Evolutionary conservation across 2,797 vertebrate species (phyloP), one percentile per base, ranked within the genome.

Genomic region (Centropyge bicolor): DNA sequence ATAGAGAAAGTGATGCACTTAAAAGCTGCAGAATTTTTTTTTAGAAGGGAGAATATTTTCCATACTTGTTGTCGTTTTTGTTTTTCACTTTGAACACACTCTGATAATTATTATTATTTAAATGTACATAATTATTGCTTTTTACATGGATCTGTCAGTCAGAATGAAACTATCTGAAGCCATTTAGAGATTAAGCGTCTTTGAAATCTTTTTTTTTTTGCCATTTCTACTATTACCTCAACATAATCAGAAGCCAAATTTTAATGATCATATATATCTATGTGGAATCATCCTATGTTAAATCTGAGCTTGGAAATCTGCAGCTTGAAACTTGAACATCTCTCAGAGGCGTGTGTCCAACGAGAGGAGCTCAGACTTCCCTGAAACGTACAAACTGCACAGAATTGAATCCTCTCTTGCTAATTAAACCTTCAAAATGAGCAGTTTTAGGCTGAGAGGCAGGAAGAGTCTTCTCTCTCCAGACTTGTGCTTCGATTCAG

Each of bases 401-500:
- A 69, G 38, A 62, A 65, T 40, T 43, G 2, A 51, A 80, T 40
- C 40, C 38, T 20, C 46, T 57, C 16, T 56, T 5, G 1, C 41
- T 40, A 22, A 67, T 67, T 64, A 35, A 43, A 72, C 64, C 55
- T 48, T 61, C 11, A 24, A 69, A 67, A 68, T 27, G 10, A 74
- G 78, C 70, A 70, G 71, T 74, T 78, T 77, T 46, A 49, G 36
- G 52, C 75, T 36, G 48, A 71, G 60, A 70, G 70, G 75, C 61
- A 67, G 70, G 74, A 84, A 46, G 81, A 70, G 76, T 72, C 55
- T 52, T 74, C 68, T 67, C 57, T 76, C 70, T 74, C 66, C 41
- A 71, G 66, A 74, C 66, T 90, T 94, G 91, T 92, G 92, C 93
- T 94, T 94, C 81, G 74, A 59, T 74, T 87, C 70, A 76, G 68